phyloP scores from a whole-genome alignment of 53 echinoderm and acorn worm species.

The Temnopleurus reevesii region DNA sequence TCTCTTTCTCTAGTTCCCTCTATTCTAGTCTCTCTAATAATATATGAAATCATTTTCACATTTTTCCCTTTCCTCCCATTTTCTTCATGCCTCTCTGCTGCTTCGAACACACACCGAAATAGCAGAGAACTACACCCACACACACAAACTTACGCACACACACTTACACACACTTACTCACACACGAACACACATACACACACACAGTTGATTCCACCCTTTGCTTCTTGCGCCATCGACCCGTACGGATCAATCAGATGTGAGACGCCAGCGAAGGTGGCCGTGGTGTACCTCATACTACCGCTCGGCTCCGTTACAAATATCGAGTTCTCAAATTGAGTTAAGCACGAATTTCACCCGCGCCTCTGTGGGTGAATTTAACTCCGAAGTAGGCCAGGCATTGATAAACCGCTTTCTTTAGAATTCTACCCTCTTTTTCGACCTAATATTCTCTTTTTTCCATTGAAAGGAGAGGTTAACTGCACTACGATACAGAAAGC shows the following conservation, averaged over 20 bases:
- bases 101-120: too few relatives aligned
- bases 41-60: neutral
- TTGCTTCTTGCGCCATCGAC: neutral
- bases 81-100: too few relatives aligned
- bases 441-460: neutral
- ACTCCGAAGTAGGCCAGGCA: neutral
- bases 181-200: too few relatives aligned
- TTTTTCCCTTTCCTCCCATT: neutral
- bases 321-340: conserved; percentile 35
- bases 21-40: neutral
- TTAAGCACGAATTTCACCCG: neutral
- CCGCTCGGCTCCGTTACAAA: conserved; percentile 17
- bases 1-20: neutral
- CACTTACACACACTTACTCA: too few relatives aligned
- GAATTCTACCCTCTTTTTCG: neutral
- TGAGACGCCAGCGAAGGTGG: conserved; percentile 7
- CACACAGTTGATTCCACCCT: too few relatives aligned
- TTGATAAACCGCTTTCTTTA: conserved; percentile 22
- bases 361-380: neutral
- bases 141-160: too few relatives aligned
- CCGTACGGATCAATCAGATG: conserved; percentile 8
- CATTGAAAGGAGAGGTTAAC: neutral
- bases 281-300: neutral
- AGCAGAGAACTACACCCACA: too few relatives aligned
- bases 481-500: neutral